These are phyloP conservation scores for Stictonetta naevosa DNA, from an alignment of 2,113 vertebrate genomes.

Conservation along the genomic window DNA sequence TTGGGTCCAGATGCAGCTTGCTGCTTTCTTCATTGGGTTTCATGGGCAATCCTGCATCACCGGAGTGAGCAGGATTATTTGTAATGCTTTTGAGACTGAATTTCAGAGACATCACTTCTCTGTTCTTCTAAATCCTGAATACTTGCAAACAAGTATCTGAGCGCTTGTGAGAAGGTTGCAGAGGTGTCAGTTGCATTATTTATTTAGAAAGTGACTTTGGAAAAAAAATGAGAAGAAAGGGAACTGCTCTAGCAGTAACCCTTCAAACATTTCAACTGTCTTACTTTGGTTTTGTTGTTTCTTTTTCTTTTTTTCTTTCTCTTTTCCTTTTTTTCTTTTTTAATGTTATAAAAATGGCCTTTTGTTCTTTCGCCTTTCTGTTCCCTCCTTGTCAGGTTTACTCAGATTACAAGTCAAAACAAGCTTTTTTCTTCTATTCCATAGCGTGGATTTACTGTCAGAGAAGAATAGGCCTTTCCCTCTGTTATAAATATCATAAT, in stretches of 20 bases:
- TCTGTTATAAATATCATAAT: not conserved
- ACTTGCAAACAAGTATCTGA: not conserved
- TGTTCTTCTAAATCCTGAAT: not conserved
- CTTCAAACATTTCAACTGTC: not conserved
- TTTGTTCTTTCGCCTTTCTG: not conserved
- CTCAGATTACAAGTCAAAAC: constrained; percentile 18
- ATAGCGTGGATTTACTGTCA: not conserved
- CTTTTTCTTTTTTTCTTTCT: not conserved
- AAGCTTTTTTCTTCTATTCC: not conserved
- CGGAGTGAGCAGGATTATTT: not conserved
- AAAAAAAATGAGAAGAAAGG: not conserved
- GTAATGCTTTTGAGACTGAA: not conserved
- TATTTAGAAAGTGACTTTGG: not conserved
- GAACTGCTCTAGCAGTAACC: not conserved
- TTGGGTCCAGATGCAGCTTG: not conserved
- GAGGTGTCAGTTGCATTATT: not conserved
- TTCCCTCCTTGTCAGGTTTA: constrained; percentile 20
- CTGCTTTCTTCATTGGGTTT: not conserved
- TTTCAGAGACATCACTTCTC: not conserved
- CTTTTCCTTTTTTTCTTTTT: not conserved
- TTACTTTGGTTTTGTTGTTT: not conserved
- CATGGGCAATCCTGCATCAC: not conserved
- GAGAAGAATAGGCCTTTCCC: not conserved
- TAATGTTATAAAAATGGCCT: not conserved
- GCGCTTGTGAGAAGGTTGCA: not conserved